Evolutionary conservation across 2,888 invertebrate species (phyloP).

Genomic region (Crocallis elinguaria): DNA sequence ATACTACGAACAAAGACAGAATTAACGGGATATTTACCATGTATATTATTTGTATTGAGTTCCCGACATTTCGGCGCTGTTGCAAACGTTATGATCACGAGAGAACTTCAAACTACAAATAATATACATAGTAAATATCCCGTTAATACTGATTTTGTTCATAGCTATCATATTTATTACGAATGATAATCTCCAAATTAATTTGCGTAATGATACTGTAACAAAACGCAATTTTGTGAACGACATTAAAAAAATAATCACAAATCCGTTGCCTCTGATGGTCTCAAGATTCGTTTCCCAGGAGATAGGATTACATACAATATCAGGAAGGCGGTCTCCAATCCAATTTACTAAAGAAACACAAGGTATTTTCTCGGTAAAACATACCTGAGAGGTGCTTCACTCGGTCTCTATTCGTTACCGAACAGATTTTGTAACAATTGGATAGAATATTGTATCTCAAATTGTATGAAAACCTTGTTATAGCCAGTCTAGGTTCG

Average conservation of each 20-base stretch:
- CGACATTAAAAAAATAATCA: conserved; percentile 18
- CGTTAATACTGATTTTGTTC: too few relatives aligned
- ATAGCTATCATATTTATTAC: too few relatives aligned
- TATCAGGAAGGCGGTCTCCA: conserved; percentile 11
- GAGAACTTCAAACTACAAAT: too few relatives aligned
- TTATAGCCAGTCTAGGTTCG: not conserved
- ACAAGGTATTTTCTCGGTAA: conserved; percentile 8
- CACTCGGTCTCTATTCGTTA: not conserved
- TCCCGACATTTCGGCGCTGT: too few relatives aligned
- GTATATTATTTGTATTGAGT: too few relatives aligned
- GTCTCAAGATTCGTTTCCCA: conserved; percentile 2
- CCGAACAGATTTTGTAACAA: conserved; percentile 12
- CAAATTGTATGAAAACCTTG: conserved; percentile 18
- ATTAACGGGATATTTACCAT: too few relatives aligned
- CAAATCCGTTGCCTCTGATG: conserved; percentile 10
- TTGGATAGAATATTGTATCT: conserved; percentile 8
- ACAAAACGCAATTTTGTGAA: conserved; percentile 10
- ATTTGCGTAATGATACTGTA: conserved; percentile 5
- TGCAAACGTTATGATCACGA: too few relatives aligned
- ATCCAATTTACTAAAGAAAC: conserved; percentile 22
- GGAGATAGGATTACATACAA: conserved; percentile 20
- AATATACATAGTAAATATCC: too few relatives aligned
- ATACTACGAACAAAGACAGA: too few relatives aligned
- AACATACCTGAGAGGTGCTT: not conserved
- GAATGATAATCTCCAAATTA: conserved; percentile 14